Evolutionary conservation across 2,113 vertebrate genomes (phyloP).

Genomic region (Murina feae): DNA sequence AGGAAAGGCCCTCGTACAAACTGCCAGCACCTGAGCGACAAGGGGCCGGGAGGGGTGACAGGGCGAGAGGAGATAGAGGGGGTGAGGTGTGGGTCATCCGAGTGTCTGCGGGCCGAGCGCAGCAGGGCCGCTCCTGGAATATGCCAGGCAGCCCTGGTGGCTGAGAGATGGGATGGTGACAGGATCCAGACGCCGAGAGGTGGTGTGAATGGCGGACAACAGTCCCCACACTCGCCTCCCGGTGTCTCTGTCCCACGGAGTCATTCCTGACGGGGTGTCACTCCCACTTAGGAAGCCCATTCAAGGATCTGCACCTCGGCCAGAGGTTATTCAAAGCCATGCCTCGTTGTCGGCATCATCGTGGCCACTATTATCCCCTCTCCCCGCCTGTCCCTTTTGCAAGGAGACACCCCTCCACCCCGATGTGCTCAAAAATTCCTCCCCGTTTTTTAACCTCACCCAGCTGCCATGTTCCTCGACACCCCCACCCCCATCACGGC

Average conservation of each 20-base stretch:
- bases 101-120: constrained; percentile 75
- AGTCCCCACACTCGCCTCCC: constrained; percentile 91
- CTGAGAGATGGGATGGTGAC: constrained; percentile 85
- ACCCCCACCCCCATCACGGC: neutral
- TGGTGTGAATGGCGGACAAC: constrained; percentile 96
- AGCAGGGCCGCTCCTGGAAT: constrained; percentile 83
- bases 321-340: constrained; percentile 75
- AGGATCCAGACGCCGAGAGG: constrained; percentile 93
- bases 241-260: constrained; percentile 86
- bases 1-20: constrained; percentile 85
- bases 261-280: constrained; percentile 86
- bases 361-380: neutral
- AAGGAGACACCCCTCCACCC: neutral
- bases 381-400: neutral
- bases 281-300: constrained; percentile 84
- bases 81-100: constrained; percentile 75
- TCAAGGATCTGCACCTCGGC: constrained; percentile 88
- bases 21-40: constrained; percentile 90
- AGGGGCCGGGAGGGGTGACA: constrained; percentile 82
- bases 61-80: constrained; percentile 76
- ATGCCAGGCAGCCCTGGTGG: constrained; percentile 87
- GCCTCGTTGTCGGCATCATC: neutral
- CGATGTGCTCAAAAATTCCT: neutral
- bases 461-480: neutral
- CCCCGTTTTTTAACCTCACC: neutral